Evolutionary conservation across 2,113 vertebrate species (phyloP).

Genomic region (Larimichthys polyactis): DNA sequence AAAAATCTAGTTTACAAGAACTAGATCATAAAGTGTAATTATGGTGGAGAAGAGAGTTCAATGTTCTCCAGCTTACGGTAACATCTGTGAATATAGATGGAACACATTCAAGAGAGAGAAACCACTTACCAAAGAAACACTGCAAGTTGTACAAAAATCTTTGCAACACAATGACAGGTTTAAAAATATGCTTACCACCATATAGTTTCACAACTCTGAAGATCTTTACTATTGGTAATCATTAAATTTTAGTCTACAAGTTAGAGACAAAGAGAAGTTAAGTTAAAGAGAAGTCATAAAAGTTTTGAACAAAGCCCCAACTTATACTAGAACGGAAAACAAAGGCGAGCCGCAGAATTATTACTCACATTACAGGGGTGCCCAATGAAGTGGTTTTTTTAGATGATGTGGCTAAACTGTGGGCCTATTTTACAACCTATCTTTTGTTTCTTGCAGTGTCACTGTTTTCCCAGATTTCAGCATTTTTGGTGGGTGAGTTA

Average conservation of each 20-base stretch:
- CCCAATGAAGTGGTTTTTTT: neutral
- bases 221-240: neutral
- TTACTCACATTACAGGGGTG: neutral
- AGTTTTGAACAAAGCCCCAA: neutral
- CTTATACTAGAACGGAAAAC: neutral
- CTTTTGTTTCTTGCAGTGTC: neutral
- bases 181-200: neutral
- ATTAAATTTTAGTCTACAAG: neutral
- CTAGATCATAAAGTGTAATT: neutral
- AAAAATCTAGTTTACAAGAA: neutral
- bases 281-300: neutral
- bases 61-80: neutral
- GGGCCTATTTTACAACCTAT: neutral
- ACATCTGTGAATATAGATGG: neutral
- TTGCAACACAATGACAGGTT: no score
- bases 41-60: neutral
- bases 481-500: neutral
- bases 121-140: neutral
- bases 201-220: neutral
- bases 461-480: neutral
- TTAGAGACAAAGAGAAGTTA: neutral
- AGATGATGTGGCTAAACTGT: neutral
- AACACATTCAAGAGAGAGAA: neutral
- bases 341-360: neutral
- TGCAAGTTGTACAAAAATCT: neutral